Conservation (phyloP, 2,797 vertebrate genomes). For the Pelobates cultripes region DNA sequence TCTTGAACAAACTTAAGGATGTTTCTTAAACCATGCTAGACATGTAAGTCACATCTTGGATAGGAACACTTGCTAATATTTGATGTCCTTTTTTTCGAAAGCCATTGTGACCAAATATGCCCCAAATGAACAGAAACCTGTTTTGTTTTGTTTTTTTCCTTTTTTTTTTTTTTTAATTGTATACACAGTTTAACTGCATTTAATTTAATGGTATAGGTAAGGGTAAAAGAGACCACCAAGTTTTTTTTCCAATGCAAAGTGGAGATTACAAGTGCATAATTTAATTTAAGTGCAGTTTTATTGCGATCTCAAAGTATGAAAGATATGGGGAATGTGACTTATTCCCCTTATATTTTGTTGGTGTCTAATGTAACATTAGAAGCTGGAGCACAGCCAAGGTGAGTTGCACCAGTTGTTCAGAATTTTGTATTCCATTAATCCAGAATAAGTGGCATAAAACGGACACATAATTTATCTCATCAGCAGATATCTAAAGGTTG, state of each 20-base stretch:
- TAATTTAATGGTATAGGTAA: slow-evolving; percentile 63
- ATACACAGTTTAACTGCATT: slow-evolving; percentile 59
- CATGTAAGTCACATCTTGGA: slow-evolving; percentile 64
- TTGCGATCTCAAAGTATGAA: slow-evolving; percentile 2
- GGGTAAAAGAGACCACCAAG: slow-evolving; percentile 45
- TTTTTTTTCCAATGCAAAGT: slow-evolving; percentile 46
- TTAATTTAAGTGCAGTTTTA: slow-evolving; percentile 6
- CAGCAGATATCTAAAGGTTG: not conserved
- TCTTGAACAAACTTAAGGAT: slow-evolving; percentile 65
- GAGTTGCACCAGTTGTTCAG: slow-evolving; percentile 76
- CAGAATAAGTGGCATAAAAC: not conserved
- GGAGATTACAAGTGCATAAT: slow-evolving; percentile 57
- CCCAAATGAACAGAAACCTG: slow-evolving; percentile 61
- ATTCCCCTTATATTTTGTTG: not conserved
- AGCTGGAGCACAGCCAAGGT: slow-evolving; percentile 66
- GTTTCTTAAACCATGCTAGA: slow-evolving; percentile 55
- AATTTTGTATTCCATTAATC: slow-evolving; percentile 42
- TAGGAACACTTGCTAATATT: slow-evolving; percentile 66
- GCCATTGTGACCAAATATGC: slow-evolving; percentile 69
- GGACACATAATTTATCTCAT: not conserved
- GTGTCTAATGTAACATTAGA: not conserved
- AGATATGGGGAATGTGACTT: not conserved
- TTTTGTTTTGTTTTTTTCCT: slow-evolving; percentile 16
- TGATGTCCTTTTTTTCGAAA: slow-evolving; percentile 69
- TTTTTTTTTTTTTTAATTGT: slow-evolving; percentile 59